phyloP scores from a whole-genome alignment of 2,113 vertebrate genomes.

The Labeo rohita region DNA sequence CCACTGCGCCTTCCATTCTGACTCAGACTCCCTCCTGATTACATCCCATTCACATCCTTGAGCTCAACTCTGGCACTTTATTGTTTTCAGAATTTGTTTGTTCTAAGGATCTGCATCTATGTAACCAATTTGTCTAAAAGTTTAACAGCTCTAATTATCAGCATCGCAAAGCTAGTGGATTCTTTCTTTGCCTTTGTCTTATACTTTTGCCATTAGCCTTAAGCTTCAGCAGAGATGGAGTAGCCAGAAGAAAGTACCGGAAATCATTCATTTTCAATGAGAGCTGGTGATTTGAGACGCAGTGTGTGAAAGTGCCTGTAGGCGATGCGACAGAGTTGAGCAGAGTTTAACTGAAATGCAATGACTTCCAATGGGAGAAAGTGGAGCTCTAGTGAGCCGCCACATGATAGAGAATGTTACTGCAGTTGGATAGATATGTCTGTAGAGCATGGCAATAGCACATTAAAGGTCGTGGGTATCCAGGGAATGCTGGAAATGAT shows the following conservation, averaged over 20 bases:
- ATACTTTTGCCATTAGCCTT: not conserved
- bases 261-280: not conserved
- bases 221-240: not conserved
- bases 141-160: not conserved
- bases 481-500: not conserved
- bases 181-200: not conserved
- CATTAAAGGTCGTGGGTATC: not conserved
- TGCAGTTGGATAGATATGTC: not conserved
- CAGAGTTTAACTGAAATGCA: not conserved
- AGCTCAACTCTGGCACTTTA: not conserved
- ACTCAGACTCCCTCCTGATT: not conserved
- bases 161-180: not conserved
- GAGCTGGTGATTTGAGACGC: not conserved
- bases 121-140: not conserved
- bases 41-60: not conserved
- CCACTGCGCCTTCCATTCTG: slow-evolving; percentile 4
- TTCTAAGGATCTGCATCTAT: not conserved
- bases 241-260: not conserved
- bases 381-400: not conserved
- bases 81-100: too few relatives aligned
- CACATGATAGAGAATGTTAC: not conserved
- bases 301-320: not conserved
- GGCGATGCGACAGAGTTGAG: not conserved
- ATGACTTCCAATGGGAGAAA: not conserved
- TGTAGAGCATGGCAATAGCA: not conserved